These are phyloP conservation scores for Sepiola atlantica DNA, from an alignment of 2,888 invertebrate species.

Conservation along the genomic window DNA sequence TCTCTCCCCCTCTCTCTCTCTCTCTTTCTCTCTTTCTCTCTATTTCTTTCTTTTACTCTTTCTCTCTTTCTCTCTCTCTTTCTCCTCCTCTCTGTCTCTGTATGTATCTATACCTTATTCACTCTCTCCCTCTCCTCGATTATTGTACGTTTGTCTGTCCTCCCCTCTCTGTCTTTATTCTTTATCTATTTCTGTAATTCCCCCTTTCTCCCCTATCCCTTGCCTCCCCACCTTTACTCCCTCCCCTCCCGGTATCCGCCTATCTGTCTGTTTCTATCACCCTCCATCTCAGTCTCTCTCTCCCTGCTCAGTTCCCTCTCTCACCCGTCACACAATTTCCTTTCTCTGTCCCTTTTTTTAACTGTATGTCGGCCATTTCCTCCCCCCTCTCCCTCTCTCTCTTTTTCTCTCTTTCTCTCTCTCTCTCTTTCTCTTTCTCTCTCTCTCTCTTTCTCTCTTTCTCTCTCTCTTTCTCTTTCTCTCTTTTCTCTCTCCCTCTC, in stretches of 20 bases:
- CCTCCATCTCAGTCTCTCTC: neutral
- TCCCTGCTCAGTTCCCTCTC: neutral
- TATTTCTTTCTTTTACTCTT: no score
- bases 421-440: neutral
- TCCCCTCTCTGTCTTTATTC: neutral
- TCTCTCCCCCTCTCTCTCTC: neutral
- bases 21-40: neutral
- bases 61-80: no score
- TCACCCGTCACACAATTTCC: no score
- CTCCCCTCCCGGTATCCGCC: neutral
- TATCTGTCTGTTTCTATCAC: neutral
- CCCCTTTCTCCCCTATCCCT: neutral
- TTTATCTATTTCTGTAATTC: neutral
- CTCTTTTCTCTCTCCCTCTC: neutral
- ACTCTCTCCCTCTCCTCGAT: neutral
- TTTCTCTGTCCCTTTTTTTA: neutral
- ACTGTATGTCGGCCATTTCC: neutral
- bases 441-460: neutral
- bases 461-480: neutral
- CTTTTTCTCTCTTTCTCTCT: neutral
- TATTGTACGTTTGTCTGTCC: neutral
- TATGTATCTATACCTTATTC: neutral
- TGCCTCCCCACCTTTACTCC: neutral
- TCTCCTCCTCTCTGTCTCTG: no score
- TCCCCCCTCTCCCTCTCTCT: neutral